Evolutionary conservation across 2,797 vertebrate genomes (phyloP), one percentile per base, ranked within the genome.

Genomic region (Myiotriccus ornatus): DNA sequence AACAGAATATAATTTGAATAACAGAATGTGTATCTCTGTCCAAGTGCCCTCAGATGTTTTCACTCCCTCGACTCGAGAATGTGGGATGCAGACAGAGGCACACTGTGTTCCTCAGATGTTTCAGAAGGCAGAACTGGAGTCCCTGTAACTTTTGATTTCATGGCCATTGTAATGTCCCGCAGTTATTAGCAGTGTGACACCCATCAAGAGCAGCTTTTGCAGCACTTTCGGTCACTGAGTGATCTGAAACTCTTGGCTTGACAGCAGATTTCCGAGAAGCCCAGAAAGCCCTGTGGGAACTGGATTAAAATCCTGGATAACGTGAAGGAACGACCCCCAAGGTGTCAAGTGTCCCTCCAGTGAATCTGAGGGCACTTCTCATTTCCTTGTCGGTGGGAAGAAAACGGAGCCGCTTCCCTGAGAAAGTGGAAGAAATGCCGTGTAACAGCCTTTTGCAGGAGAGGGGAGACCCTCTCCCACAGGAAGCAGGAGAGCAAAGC

Each of bases 1-100:
- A 76, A 8, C 17, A 49, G 37, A 52, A 70, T 23, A n/a, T 27
- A 14, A 28, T 47, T 65, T 47, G 46, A 52, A 24, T 12, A 82
- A 34, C 49, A 49, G 56, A 34, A n/a, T 47, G 23, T 16, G 5
- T 18, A 28, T 47, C 30, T 17, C 56, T 52, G 84, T 25, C 19
- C 16, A 30, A 80, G 25, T 27, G 7, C 23, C 28, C 53, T 63
- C 59, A 21, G 3, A 6, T 21, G 21, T 27, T 60, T 70, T 67
- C 47, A 6, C 21, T 52, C 24, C 25, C 23, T 41, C 11, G 28
- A 0, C 5, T 47, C 8, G 25, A 46, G 32, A 28, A 7, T 19
- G 10, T 44, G 12, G 4, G 32, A 3, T 0, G 0, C 24, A 64
- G 50, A 16, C n/a, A 35, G 11, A 47, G 23, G 14, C 12, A 9